phyloP scores from a whole-genome alignment of 2,113 vertebrate genomes.

The Hippocampus abdominalis region DNA sequence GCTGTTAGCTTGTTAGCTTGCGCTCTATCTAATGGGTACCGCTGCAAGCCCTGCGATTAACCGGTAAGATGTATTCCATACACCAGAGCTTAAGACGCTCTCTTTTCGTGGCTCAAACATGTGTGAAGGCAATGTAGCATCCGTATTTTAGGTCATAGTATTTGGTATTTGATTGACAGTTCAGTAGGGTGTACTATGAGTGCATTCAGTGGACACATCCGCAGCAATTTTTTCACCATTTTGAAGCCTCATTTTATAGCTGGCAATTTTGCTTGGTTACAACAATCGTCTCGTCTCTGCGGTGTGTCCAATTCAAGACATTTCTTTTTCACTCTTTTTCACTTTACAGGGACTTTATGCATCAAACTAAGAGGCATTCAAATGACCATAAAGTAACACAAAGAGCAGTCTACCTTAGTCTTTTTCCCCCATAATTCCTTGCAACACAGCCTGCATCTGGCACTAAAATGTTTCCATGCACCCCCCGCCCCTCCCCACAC shows the following conservation, averaged over 20 bases:
- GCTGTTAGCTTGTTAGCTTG: too few species aligned
- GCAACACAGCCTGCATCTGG: slow-evolving; percentile 19
- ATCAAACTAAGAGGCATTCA: not conserved
- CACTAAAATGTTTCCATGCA: slow-evolving; percentile 17
- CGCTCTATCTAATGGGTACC: too few species aligned
- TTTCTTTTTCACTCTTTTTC: too few species aligned
- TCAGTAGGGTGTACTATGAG: too few species aligned
- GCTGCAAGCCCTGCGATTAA: too few species aligned
- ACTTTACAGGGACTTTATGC: not conserved
- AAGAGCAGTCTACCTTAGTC: not conserved
- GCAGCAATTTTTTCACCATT: not conserved
- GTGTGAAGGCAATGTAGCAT: too few species aligned
- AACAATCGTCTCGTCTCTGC: not conserved
- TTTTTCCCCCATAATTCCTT: slow-evolving; percentile 28
- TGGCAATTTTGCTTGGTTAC: not conserved
- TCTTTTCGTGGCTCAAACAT: too few species aligned
- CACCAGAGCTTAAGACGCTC: too few species aligned
- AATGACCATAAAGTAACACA: not conserved
- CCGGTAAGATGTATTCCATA: too few species aligned
- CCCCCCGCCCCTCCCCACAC: slow-evolving; percentile 18
- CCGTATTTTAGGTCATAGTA: too few species aligned
- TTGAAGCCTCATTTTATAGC: not conserved
- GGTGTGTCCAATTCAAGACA: not conserved
- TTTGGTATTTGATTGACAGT: too few species aligned
- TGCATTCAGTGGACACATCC: not conserved